Conservation (phyloP, 2,113 vertebrate species). For the Erinaceus europaeus region DNA sequence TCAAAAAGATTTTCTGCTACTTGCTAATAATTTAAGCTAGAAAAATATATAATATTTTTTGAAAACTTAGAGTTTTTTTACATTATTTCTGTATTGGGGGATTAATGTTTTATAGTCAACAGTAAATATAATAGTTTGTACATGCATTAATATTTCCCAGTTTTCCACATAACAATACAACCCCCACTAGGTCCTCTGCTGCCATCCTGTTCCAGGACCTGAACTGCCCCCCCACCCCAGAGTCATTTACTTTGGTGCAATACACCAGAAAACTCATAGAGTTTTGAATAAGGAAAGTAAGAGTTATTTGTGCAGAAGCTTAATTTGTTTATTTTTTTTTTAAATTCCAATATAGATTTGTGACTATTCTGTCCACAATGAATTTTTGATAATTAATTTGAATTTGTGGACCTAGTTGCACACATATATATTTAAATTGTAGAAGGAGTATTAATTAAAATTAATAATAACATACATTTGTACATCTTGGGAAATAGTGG, state of each 20-base stretch:
- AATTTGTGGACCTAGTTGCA: not conserved
- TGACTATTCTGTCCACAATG: not conserved
- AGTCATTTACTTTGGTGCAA: no score
- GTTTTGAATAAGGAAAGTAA: slow-evolving; percentile 45
- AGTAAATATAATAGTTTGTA: no score
- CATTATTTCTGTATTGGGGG: no score
- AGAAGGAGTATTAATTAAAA: slow-evolving; percentile 6
- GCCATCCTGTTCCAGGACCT: no score
- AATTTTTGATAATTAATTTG: slow-evolving; percentile 17
- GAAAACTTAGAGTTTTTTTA: no score
- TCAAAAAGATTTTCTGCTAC: slow-evolving; percentile 3
- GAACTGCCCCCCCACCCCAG: no score
- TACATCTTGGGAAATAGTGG: not conserved
- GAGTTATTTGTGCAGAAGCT: slow-evolving; percentile 19
- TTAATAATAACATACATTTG: not conserved
- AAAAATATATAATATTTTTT: no score
- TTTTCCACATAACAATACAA: no score
- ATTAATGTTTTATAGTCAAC: no score
- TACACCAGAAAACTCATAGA: not conserved
- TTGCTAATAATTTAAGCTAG: slow-evolving; percentile 30
- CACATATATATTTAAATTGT: not conserved
- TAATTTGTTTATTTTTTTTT: slow-evolving; percentile 33
- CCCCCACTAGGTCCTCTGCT: no score
- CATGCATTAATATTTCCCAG: no score
- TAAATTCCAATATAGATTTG: not conserved